A percentile compares a stretch with the other conserved stretches of the same genome.
Conservation (phyloP, 2,113 vertebrate genomes). For the Scophthalmus maximus region DNA sequence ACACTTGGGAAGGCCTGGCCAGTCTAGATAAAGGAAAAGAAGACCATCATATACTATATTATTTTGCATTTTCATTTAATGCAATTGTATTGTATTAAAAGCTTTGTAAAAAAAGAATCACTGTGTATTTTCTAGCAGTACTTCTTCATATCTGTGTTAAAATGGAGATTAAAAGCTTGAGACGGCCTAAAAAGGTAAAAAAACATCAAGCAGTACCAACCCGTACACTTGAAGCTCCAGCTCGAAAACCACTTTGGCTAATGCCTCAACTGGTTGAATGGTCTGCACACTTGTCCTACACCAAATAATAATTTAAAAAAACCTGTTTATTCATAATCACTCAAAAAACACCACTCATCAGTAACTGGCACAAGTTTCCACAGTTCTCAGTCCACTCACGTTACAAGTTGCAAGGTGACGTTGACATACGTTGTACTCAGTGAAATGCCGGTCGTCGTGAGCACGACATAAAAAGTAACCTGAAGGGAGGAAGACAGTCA, state of each 20-base stretch:
- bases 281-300: conserved; percentile 90
- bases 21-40: conserved; percentile 82
- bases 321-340: background rate
- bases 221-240: conserved; percentile 88
- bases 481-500: conserved; percentile 58
- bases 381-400: conserved; percentile 80
- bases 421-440: conserved; percentile 87
- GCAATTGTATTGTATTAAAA: no score
- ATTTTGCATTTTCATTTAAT: background rate
- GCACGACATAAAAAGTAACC: conserved; percentile 89
- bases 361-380: background rate
- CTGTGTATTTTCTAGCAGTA: no score
- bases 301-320: conserved; percentile 16
- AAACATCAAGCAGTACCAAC: conserved; percentile 76
- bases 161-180: background rate
- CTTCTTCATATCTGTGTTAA: background rate
- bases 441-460: conserved; percentile 88
- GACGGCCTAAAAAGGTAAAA: background rate
- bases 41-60: background rate
- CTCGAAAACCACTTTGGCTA: conserved; percentile 91
- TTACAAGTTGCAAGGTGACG: conserved; percentile 87
- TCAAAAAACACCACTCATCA: background rate
- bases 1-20: conserved; percentile 91
- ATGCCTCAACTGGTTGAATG: conserved; percentile 83
- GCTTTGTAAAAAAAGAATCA: background rate